phyloP scores from a whole-genome alignment of 2,888 invertebrate genomes.

The Formica aserva region DNA sequence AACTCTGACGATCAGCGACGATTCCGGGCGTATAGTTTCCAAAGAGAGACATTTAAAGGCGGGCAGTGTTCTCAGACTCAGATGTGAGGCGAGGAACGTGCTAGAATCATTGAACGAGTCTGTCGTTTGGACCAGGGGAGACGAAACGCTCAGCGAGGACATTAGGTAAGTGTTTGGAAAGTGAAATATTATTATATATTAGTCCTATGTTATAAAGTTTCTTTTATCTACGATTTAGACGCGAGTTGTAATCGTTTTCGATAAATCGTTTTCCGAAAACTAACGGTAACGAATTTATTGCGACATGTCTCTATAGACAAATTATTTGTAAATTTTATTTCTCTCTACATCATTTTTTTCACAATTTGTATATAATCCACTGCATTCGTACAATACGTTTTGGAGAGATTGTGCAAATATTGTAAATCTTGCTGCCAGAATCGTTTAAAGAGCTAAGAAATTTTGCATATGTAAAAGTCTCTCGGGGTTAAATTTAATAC shows the following conservation, averaged over 20 bases:
- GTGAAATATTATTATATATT: not conserved
- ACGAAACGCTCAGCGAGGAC: conserved; percentile 86
- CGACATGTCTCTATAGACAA: not conserved
- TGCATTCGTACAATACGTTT: not conserved
- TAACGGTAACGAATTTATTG: not conserved
- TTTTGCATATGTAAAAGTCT: not conserved
- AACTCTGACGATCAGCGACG: conserved; percentile 88
- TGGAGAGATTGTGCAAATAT: not conserved
- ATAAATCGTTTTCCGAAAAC: not conserved
- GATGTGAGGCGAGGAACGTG: conserved; percentile 86
- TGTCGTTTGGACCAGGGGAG: conserved; percentile 87
- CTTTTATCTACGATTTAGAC: conserved; percentile 15
- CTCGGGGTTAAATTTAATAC: not conserved
- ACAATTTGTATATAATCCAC: not conserved
- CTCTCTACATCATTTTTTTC: not conserved
- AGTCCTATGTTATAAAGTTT: not conserved
- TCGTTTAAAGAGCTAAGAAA: not conserved
- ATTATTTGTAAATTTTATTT: not conserved
- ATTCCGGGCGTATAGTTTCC: conserved; percentile 87
- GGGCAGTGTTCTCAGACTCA: conserved; percentile 87
- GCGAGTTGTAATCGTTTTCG: not conserved
- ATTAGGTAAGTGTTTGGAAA: conserved; percentile 86
- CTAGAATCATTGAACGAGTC: conserved; percentile 85
- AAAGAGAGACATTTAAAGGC: conserved; percentile 88
- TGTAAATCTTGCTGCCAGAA: not conserved